Base-by-base conservation (phyloP, 2,888 invertebrate genomes). In the Drosophila anceps region DNA sequence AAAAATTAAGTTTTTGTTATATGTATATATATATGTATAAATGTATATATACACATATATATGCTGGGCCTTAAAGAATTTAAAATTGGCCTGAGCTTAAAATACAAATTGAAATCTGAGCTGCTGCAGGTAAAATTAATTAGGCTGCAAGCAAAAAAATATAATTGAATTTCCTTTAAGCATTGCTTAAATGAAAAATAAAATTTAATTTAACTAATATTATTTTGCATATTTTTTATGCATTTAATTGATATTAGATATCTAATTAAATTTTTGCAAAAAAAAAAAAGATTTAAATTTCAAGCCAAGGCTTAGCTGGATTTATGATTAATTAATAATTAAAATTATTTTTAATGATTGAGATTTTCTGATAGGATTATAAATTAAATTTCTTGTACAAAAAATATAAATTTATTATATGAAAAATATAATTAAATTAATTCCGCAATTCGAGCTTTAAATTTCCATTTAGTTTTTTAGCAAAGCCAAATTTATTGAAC, bases 91-190 rank as follows among this genome's bases (percentile, higher is more conserved):
- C 13, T 13, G 18, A 31, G 50, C 31, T 50, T 18, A 31, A 50
- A 50, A 50, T 13, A 55, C 62, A 65, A 79, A 70, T 59, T 35
- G 29, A 59, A 63, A 41, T 27, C 64, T 60, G 64, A 37, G 53
- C 13, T 13, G 44, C 15, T 1, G 24, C 12, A 35, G 24, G 2
- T 39, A 1, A 39, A 55, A 39, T 39, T 29, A 12, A 39, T 55
- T 67, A 64, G 31, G 31, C 65, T 62, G 60, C 57, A 54, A 20
- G 41, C 18, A 51, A 66, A 39, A 55, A 37, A 55, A 57, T 64
- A 57, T 64, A 69, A 74, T 63, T 60, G 50, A 35, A 24, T 43
- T 50, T 39, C 27, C n/a, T 13, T 61, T 48, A 61, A 61, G 41
- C 48, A 24, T 37, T 29, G 18, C 10, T 54, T 31, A 72, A 66